Conservation (phyloP, 2,113 vertebrate genomes). For the Podocnemis expansa region DNA sequence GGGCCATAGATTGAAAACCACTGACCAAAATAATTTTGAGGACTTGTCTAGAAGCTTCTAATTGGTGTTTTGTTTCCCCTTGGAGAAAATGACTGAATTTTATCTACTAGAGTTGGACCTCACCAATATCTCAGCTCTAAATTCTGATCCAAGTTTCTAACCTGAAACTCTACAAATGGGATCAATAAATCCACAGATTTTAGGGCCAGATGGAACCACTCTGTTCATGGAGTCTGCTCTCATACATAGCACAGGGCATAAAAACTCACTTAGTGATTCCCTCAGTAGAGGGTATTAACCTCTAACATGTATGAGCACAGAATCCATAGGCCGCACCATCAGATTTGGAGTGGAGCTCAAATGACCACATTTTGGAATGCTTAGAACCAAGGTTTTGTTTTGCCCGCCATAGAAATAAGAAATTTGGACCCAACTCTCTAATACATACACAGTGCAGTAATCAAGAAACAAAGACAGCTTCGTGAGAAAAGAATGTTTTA, state of each 20-base stretch:
- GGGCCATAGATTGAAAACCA: no score
- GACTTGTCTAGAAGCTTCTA: background rate
- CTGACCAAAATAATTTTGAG: background rate
- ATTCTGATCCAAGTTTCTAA: background rate
- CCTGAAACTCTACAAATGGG: background rate
- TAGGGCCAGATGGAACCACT: background rate
- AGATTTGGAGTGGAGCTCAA: background rate
- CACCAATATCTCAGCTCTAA: background rate
- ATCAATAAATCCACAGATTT: background rate
- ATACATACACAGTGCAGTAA: background rate
- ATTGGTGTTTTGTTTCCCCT: background rate
- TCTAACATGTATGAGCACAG: background rate
- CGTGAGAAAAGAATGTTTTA: background rate
- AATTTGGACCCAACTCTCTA: background rate
- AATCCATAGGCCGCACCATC: background rate
- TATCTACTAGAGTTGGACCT: background rate
- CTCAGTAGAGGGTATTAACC: background rate
- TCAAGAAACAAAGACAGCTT: background rate
- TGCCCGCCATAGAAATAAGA: background rate
- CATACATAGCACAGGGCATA: background rate
- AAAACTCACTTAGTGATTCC: background rate
- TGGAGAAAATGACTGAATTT: background rate
- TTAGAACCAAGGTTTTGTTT: background rate
- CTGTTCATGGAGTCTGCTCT: background rate
- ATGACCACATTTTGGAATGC: no score